Conservation (phyloP, 2,888 invertebrate species). For the Entomobrya proxima region DNA sequence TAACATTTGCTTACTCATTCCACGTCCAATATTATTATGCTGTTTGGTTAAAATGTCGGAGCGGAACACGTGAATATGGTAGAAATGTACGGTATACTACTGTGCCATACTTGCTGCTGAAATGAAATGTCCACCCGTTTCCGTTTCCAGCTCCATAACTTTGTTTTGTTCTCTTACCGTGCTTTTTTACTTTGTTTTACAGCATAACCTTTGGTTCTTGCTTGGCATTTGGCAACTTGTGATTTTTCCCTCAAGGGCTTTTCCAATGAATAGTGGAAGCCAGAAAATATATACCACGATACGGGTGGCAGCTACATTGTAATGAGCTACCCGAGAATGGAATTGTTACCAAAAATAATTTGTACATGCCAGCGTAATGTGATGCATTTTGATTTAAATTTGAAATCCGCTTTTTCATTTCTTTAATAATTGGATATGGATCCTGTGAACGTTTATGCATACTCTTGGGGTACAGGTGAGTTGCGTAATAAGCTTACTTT, state of each 20-base stretch:
- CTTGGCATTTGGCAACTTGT: background rate
- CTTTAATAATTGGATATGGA: conserved; percentile 14
- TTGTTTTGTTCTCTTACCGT: background rate
- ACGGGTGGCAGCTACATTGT: background rate
- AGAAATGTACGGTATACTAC: background rate
- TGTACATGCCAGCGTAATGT: background rate
- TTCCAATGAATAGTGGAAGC: background rate
- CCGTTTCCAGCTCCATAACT: conserved; percentile 33
- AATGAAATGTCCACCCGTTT: conserved; percentile 57
- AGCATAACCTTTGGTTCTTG: background rate
- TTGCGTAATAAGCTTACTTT: background rate
- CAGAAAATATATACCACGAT: background rate
- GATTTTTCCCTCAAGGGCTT: background rate
- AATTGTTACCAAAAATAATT: background rate
- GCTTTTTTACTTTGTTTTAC: background rate
- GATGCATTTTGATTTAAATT: conserved; percentile 12
- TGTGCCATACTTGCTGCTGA: conserved; percentile 21
- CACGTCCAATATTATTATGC: background rate
- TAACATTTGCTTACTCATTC: conserved; percentile 21
- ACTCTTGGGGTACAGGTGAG: no score
- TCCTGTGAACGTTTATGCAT: no score
- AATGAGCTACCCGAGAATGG: background rate
- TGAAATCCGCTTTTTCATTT: background rate
- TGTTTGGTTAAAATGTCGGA: background rate
- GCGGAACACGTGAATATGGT: background rate